phyloP scores from a whole-genome alignment of 2,113 vertebrate genomes.

The Ceyx margarethae region DNA sequence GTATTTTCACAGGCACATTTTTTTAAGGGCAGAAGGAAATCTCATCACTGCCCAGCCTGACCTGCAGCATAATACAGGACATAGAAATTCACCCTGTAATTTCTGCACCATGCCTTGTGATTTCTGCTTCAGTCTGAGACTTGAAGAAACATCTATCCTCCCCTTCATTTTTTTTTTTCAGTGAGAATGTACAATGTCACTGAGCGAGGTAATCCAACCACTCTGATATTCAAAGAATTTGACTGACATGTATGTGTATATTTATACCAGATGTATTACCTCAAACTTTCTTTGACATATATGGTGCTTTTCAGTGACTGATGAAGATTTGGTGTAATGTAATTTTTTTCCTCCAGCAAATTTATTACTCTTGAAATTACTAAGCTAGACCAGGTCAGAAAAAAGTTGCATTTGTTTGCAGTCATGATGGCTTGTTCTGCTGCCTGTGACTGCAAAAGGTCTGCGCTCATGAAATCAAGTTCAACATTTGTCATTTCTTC shows the following conservation, averaged over 20 bases:
- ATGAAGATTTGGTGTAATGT: not conserved
- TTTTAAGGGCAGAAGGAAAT: not conserved
- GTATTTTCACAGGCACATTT: not conserved
- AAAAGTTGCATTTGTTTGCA: conserved; percentile 13
- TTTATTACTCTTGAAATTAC: not conserved
- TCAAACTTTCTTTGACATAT: not conserved
- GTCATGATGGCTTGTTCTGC: not conserved
- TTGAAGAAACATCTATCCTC: not conserved
- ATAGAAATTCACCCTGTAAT: not conserved
- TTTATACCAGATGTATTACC: not conserved
- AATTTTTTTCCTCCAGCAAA: not conserved
- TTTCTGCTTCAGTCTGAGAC: not conserved
- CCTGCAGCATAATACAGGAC: not conserved
- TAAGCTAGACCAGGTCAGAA: not conserved
- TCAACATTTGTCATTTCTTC: not conserved
- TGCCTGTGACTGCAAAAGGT: not conserved
- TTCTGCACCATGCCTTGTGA: not conserved
- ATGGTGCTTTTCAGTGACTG: not conserved
- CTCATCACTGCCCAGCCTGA: not conserved
- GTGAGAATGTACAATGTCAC: not conserved
- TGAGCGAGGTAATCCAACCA: not conserved
- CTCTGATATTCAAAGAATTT: not conserved
- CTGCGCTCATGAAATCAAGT: not conserved
- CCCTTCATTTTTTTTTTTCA: not conserved
- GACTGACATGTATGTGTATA: not conserved